Evolutionary conservation across 1,140 invertebrate species (phyloP), one percentile per base, ranked within the genome.

Genomic region (Pachypsylla venusta): DNA sequence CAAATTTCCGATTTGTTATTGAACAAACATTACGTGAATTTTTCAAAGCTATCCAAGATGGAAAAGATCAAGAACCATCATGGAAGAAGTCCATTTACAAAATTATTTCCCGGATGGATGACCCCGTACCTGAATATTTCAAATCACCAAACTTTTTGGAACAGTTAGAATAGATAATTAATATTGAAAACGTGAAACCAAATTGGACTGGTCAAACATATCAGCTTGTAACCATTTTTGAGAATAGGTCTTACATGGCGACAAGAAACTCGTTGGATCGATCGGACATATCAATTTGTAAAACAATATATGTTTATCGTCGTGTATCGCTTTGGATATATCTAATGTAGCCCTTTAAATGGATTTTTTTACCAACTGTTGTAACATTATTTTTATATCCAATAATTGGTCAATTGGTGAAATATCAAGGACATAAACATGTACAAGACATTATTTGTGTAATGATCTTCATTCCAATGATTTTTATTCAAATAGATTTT

Each of bases 11-110:
- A 71, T 87, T 84, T 71, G 94, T 98, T 28, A 89, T 98, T 28
- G 91, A 99, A 74, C 87, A 95, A 71, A 98, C 96, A 53, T 76
- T 99, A 60, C 81, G 90, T 60, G 96, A 99, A 75, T 99, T 99
- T 80, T 99, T 93, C 84, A 90, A 92, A 72, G 89, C 97, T 60
- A 91, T 99, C 67, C 85, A 93, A 71, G 81, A 85, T 67, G 91
- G 90, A 61, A 95, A 96, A 74, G 96, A 99, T 76, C 74, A 83
- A 24, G 97, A 99, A 74, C 95, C 97, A 70, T 98, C 93, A 62
- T 99, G 97, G 97, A 99, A 99, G 79, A 99, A 99, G 74, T 87
- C 92, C 64, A 99, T 99, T 74, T 99, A 99, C 81, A 99, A 99
- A 77, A 86, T 99, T 65, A 99, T 99, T 71, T 95, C 94, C 63